phyloP scores from a whole-genome alignment of 2,113 vertebrate genomes.

The Acanthisitta chloris region DNA sequence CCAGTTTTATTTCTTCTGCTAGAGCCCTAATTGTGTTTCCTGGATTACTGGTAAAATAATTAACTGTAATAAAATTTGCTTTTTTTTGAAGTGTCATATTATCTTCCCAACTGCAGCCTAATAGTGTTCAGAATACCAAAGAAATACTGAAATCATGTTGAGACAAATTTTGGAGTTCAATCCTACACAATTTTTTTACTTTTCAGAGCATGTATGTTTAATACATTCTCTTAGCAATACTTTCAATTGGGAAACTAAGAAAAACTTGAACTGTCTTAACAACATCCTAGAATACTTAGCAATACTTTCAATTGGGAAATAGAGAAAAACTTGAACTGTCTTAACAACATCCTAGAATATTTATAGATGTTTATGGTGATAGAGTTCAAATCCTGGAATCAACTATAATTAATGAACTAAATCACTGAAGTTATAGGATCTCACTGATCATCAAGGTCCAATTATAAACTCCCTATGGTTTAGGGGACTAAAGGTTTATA shows the following conservation, averaged over 20 bases:
- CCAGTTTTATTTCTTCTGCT: background rate
- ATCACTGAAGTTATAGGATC: background rate
- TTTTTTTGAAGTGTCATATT: background rate
- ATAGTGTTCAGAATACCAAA: background rate
- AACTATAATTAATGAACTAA: background rate
- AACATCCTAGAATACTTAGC: background rate
- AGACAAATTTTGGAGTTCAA: background rate
- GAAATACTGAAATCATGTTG: background rate
- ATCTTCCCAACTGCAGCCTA: background rate
- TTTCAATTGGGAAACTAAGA: background rate
- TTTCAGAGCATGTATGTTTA: background rate
- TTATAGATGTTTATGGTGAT: background rate
- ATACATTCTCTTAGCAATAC: background rate
- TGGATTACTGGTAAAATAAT: background rate
- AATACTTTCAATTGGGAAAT: background rate
- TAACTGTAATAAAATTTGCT: background rate
- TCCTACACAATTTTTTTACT: background rate
- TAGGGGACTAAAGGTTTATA: background rate
- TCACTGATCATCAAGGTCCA: background rate
- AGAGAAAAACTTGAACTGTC: background rate
- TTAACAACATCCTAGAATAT: background rate
- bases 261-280: background rate
- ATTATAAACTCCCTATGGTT: background rate
- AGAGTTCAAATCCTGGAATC: background rate
- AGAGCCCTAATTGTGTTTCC: background rate